A percentile compares a stretch with the other conserved stretches of the same genome.
phyloP scores from a whole-genome alignment of 2,888 invertebrate species.

The Calephelis perditalis region DNA sequence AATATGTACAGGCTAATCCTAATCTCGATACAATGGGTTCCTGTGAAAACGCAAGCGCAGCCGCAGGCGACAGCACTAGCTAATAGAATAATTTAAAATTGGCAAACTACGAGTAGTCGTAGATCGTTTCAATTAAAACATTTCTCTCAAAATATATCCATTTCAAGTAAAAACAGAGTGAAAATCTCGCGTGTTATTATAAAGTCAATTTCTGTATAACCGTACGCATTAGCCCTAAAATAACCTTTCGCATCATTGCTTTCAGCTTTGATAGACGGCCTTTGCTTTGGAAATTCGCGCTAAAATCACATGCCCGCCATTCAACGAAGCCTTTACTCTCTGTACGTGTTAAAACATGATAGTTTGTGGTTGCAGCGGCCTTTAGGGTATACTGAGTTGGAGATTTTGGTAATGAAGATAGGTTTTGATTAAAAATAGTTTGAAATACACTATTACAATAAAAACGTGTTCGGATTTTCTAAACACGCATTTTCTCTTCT shows the following conservation, averaged over 20 bases:
- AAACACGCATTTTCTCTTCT: too few relatives aligned
- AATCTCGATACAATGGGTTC: too few relatives aligned
- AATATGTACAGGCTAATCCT: too few relatives aligned
- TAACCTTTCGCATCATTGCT: conserved; percentile 9
- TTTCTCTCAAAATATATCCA: too few relatives aligned
- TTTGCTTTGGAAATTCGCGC: conserved; percentile 5
- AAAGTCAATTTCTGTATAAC: conserved; percentile 8
- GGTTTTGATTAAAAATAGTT: not conserved
- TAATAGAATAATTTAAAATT: too few relatives aligned
- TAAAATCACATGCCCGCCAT: conserved; percentile 12
- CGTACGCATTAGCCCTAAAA: conserved; percentile 12
- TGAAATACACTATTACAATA: too few relatives aligned
- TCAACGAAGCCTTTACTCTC: conserved; percentile 4
- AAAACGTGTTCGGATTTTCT: too few relatives aligned
- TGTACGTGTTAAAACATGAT: conserved; percentile 11
- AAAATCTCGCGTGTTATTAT: conserved; percentile 7
- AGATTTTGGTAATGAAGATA: not conserved
- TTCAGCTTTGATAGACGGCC: conserved; percentile 11
- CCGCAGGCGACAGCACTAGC: too few relatives aligned
- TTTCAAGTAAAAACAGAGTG: too few relatives aligned
- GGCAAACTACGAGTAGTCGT: too few relatives aligned
- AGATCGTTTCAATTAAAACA: too few relatives aligned
- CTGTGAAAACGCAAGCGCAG: too few relatives aligned
- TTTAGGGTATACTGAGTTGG: not conserved
- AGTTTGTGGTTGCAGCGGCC: conserved; percentile 3